These are phyloP conservation scores for Platycnemis pennipes DNA, from an alignment of 2,888 invertebrate genomes.

Conservation along the genomic window DNA sequence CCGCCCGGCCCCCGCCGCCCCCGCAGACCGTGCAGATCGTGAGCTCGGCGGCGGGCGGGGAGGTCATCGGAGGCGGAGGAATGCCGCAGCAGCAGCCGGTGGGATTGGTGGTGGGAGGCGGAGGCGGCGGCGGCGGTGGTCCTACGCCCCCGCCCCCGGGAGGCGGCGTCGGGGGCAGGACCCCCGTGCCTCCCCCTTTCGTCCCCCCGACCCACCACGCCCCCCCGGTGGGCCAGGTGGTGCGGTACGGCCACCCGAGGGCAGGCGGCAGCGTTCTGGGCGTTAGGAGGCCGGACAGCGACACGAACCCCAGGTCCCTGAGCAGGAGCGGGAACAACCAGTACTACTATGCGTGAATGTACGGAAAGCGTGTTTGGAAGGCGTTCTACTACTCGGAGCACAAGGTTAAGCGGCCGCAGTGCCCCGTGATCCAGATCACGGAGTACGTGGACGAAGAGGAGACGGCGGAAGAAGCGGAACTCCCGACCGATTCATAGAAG, in stretches of 20 bases:
- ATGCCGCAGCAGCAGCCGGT: conserved; percentile 78
- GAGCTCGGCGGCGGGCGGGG: conserved; percentile 81
- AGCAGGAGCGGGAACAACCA: conserved; percentile 85
- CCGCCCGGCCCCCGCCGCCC: conserved; percentile 79
- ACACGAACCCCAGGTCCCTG: conserved; percentile 82
- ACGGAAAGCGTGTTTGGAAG: conserved; percentile 66
- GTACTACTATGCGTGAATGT: conserved; percentile 70
- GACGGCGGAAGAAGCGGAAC: not conserved
- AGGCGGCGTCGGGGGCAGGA: conserved; percentile 80
- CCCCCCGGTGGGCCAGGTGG: conserved; percentile 71
- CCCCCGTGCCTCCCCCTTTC: conserved; percentile 70
- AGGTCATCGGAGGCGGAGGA: conserved; percentile 79
- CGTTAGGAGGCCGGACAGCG: conserved; percentile 74
- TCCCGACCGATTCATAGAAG: conserved; percentile 13
- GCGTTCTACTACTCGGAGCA: conserved; percentile 66
- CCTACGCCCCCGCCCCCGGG: conserved; percentile 19
- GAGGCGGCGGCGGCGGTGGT: conserved; percentile 68
- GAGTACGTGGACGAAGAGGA: conserved; percentile 47
- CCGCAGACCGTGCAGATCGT: conserved; percentile 79
- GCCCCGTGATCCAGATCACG: conserved; percentile 55
- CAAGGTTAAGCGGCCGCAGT: conserved; percentile 45
- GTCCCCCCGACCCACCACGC: not conserved
- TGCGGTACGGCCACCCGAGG: conserved; percentile 72
- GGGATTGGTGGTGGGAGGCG: conserved; percentile 76
- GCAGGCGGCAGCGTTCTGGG: conserved; percentile 71